Evolutionary conservation across 1,140 invertebrate species (phyloP), one percentile per base, ranked within the genome.

Genomic region (Cydia pomonella): DNA sequence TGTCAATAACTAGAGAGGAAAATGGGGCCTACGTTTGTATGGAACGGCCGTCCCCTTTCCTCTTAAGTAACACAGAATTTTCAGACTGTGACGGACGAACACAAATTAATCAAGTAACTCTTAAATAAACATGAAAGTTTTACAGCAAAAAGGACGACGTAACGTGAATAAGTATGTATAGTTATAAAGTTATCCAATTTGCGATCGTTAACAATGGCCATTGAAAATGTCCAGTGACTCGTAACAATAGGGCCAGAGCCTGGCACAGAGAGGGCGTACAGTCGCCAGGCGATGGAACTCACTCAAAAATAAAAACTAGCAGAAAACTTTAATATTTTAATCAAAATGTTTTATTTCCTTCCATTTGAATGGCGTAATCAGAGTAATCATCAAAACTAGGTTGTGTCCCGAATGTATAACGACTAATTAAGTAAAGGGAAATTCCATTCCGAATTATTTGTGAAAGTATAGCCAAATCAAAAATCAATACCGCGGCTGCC

Each of bases 401-500:
- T 44, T 38, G 33, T 38, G 2, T 44, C 7, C 3, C 41, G 13
- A 12, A 44, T 44, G 41, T 44, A 16, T 12, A 44, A 44, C 41
- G 41, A 16, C 21, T 23, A 21, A 5, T 9, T 23, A 59, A 10
- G 6, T 7, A 69, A 69, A 33, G 1, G 16, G 21, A 16, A 73
- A 50, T 50, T 6, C 25, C 3, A 50, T 50, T 6, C 25, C 3
- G 18, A 33, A 64, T 72, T 66, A 25, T 73, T 73, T 73, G 72
- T 47, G 18, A 59, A 53, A 81, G 47, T 18, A n/a, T 18, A 50
- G 76, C 53, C 64, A 79, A 83, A 83, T 79, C 75, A 78, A 81
- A 82, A 83, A 83, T 84, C 83, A 77, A 85, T 83, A 81, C 33
- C 38, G 59, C 13, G 63, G 12, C 69, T 75, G 77, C 85, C 80